Evolutionary conservation across 2,888 invertebrate genomes (phyloP).

Genomic region (Seira musarum): DNA sequence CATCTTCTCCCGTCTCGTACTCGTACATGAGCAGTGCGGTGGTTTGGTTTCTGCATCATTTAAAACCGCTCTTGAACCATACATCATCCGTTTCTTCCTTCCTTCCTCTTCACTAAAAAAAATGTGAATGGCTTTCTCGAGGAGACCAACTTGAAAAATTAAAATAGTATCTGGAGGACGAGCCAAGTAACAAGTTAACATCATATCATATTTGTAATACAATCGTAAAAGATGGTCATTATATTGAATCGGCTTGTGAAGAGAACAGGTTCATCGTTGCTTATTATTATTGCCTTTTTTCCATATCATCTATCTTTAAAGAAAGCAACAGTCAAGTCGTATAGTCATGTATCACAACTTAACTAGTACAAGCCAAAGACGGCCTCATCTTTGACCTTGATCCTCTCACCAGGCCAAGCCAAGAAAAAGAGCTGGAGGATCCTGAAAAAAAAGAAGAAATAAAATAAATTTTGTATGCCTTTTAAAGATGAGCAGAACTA

Average conservation of each 20-base stretch:
- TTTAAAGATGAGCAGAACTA: not conserved
- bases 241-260: conserved; percentile 40
- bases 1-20: not conserved
- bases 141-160: conserved; percentile 5
- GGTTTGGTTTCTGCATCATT: not conserved
- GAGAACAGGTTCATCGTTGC: conserved; percentile 48
- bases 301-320: conserved; percentile 9
- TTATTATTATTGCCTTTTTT: not conserved
- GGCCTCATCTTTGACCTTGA: conserved; percentile 60
- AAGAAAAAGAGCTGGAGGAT: conserved; percentile 22
- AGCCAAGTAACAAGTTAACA: conserved; percentile 16
- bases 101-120: conserved; percentile 29
- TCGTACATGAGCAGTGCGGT: too few species aligned
- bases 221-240: conserved; percentile 38
- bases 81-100: conserved; percentile 42
- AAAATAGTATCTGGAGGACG: not conserved
- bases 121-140: conserved; percentile 29
- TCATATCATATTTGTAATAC: conserved; percentile 20
- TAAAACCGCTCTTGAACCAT: not conserved
- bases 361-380: too few species aligned
- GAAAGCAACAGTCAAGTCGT: conserved; percentile 1
- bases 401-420: conserved; percentile 55
- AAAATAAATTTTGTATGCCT: not conserved
- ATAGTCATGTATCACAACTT: not conserved
- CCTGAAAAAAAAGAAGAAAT: conserved; percentile 23